Percentiles rank a stretch among this genome's conserved stretches.
These are phyloP conservation scores for Microplitis demolitor DNA, from an alignment of 1,140 invertebrate species.

Conservation along the genomic window DNA sequence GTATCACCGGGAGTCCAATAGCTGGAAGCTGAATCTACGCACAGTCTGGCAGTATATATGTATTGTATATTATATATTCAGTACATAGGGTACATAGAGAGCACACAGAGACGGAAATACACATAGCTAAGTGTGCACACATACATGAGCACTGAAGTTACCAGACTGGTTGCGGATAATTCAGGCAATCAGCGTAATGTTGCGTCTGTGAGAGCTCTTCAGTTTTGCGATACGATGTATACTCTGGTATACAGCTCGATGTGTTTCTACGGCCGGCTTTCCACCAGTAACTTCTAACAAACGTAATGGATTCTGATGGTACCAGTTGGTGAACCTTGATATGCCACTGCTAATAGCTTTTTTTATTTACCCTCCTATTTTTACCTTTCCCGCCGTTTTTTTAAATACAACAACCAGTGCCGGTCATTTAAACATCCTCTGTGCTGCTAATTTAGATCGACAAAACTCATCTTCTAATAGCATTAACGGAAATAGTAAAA, in stretches of 20 bases:
- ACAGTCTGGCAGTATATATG: neutral
- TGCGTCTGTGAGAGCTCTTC: conserved; percentile 58
- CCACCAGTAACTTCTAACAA: conserved; percentile 3
- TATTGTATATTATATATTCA: neutral
- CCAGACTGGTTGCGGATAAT: conserved; percentile 57
- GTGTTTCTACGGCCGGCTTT: conserved; percentile 12
- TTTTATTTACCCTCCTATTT: neutral
- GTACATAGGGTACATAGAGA: neutral
- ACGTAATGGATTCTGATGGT: conserved; percentile 5
- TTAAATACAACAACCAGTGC: neutral
- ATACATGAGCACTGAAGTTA: conserved; percentile 22
- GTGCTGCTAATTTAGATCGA: too few relatives aligned
- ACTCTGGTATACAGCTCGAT: conserved; percentile 17
- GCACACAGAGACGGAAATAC: neutral
- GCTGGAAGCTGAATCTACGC: conserved; percentile 19
- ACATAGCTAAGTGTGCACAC: conserved; percentile 23
- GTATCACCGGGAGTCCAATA: conserved; percentile 19
- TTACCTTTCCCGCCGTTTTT: too few relatives aligned
- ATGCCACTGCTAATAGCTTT: neutral
- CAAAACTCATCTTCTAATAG: neutral
- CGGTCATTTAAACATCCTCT: neutral
- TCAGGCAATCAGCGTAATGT: conserved; percentile 63
- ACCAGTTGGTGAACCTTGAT: neutral
- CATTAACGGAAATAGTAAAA: neutral
- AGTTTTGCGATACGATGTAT: conserved; percentile 37